These are phyloP conservation scores for Pyxicephalus adspersus DNA, from an alignment of 2,113 vertebrate genomes.

Conservation along the genomic window DNA sequence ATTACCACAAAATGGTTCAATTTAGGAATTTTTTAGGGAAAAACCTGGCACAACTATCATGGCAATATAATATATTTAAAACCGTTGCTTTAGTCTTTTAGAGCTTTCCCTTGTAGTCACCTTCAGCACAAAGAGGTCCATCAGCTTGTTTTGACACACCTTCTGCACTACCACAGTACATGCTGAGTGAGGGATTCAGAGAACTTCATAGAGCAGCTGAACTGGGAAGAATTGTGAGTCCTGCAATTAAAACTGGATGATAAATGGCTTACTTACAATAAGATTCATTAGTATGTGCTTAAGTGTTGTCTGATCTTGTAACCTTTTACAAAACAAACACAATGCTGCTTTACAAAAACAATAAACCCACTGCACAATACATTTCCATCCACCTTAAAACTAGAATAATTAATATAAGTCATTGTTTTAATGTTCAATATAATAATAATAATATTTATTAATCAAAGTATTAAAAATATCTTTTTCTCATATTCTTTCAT, in stretches of 20 bases:
- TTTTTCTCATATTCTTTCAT: background rate
- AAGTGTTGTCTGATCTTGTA: conserved; percentile 37
- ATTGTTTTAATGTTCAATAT: background rate
- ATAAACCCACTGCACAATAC: conserved; percentile 12
- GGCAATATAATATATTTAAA: background rate
- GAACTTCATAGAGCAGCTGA: conserved; percentile 37
- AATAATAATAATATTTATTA: conserved; percentile 7
- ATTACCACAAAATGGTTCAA: no score
- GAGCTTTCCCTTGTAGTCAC: background rate
- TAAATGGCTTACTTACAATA: conserved; percentile 45
- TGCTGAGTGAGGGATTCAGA: conserved; percentile 43
- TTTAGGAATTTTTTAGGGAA: no score
- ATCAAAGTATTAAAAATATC: background rate
- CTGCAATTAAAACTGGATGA: conserved; percentile 51
- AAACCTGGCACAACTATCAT: no score
- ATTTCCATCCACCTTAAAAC: background rate
- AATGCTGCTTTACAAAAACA: conserved; percentile 5
- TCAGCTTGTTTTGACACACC: conserved; percentile 2
- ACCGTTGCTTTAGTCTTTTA: background rate
- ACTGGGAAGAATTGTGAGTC: conserved; percentile 33
- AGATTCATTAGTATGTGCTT: conserved; percentile 48
- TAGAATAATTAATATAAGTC: conserved; percentile 8
- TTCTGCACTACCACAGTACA: conserved; percentile 14
- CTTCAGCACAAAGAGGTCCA: conserved; percentile 7
- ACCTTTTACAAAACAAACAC: conserved; percentile 34